Evolutionary conservation across 2,797 vertebrate genomes (phyloP), one percentile per base, ranked within the genome.

Genomic region (Gymnoscopelus braueri): DNA sequence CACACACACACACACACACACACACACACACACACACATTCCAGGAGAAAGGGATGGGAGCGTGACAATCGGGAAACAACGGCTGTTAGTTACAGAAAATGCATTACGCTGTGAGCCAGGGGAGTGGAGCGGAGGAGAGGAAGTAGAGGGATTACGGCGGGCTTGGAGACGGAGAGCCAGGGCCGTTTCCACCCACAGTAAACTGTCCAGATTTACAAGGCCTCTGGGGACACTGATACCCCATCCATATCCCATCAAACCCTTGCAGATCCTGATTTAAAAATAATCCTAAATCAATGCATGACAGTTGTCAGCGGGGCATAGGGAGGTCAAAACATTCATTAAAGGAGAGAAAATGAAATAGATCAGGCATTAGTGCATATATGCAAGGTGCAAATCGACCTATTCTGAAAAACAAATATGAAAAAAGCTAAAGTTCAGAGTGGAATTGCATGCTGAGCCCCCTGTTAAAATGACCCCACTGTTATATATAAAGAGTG

Each of bases 31-130:
- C 53, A 93, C 91, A 88, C 92, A 92, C 96, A 98, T 98, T 97
- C 96, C 96, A 95, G 83, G 89, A 94, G 94, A 93, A 94, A 90
- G 91, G 92, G 95, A 96, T 96, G 95, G 95, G 96, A 97, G 96
- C 97, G 95, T 98, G 98, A 95, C 96, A 99, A 98, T 98, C 92
- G 96, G 96, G 96, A 98, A 98, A 98, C 95, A 94, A 98, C 93
- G 98, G 95, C 91, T 98, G 94, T 99, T 99, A 98, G 98, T 98
- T 98, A 98, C 98, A 98, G 96, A 97, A 99, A 98, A 99, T 99
- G 96, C 96, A 98, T 98, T 98, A 97, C 91, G 93, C 91, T 89
- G 89, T 94, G 95, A 94, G 95, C 92, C 92, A 88, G 86, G 93
- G 89, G 93, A 80, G 94, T 93, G 92, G 91, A 91, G 93, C 93